A percentile compares a stretch with the other conserved stretches of the same genome.
These are phyloP conservation scores for Otocyon megalotis DNA, from an alignment of 2,113 vertebrate species.

Conservation along the genomic window DNA sequence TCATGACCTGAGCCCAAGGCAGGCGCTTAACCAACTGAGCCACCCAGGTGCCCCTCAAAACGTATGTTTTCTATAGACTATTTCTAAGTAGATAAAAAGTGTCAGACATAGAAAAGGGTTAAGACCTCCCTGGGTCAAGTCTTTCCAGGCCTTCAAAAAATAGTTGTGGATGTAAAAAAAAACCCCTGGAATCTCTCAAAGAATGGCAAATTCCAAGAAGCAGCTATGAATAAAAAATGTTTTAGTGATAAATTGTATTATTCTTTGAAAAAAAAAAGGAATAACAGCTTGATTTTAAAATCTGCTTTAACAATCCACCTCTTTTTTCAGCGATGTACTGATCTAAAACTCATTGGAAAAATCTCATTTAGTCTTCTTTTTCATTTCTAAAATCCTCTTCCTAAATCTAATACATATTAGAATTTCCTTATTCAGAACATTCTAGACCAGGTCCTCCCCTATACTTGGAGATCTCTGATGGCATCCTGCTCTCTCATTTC, in stretches of 20 bases:
- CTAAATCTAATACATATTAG: background rate
- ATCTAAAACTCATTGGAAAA: background rate
- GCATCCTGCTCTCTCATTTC: background rate
- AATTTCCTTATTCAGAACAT: background rate
- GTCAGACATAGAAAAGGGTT: background rate
- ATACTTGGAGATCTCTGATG: background rate
- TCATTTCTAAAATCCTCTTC: background rate
- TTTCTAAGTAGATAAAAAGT: background rate
- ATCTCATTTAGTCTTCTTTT: background rate
- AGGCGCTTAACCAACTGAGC: too few species aligned
- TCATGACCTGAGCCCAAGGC: too few species aligned
- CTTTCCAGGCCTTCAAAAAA: background rate
- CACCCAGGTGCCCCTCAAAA: background rate
- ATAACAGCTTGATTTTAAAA: background rate
- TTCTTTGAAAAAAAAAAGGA: slow-evolving; percentile 10
- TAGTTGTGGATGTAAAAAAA: background rate
- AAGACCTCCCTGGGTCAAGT: background rate
- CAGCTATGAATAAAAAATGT: background rate
- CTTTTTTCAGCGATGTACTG: background rate
- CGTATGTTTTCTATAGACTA: background rate
- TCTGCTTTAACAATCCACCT: background rate
- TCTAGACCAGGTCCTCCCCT: background rate
- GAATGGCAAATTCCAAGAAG: background rate
- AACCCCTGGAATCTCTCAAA: background rate
- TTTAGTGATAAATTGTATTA: background rate